These are phyloP conservation scores for Manis pentadactyla DNA, from an alignment of 2,797 vertebrate species.

Conservation along the genomic window DNA sequence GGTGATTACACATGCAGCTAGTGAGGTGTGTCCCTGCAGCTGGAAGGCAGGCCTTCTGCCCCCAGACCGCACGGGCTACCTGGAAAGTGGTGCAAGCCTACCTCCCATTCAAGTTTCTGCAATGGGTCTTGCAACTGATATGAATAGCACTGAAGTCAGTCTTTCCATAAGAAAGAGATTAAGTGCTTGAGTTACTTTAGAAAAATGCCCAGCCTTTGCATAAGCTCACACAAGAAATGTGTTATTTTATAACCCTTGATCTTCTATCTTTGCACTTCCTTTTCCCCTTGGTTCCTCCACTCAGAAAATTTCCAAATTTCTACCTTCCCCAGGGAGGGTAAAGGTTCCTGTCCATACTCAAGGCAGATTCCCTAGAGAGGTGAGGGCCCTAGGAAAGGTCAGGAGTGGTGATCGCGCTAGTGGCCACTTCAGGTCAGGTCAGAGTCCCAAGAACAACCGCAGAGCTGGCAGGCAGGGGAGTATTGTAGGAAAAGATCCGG, in stretches of 20 bases:
- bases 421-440: not conserved
- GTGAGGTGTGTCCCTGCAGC: fast-evolving
- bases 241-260: not conserved
- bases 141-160: not conserved
- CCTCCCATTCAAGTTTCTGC: not conserved
- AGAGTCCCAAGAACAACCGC: not conserved
- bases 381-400: not conserved
- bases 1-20: not conserved
- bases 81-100: not conserved
- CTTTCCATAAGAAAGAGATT: not conserved
- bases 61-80: too few species aligned
- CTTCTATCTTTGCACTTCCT: not conserved
- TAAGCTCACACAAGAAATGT: not conserved
- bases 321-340: not conserved
- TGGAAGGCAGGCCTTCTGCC: not conserved
- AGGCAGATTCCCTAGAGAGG: not conserved
- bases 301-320: not conserved
- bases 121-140: not conserved
- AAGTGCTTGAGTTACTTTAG: not conserved
- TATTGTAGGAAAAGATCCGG: not conserved
- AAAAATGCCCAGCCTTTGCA: not conserved
- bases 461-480: not conserved
- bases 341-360: not conserved
- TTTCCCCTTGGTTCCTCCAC: not conserved
- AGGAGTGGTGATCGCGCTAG: fast-evolving